Evolutionary conservation across 2,113 vertebrate genomes (phyloP), one percentile per base, ranked within the genome.

Genomic region (Hippolais icterina): DNA sequence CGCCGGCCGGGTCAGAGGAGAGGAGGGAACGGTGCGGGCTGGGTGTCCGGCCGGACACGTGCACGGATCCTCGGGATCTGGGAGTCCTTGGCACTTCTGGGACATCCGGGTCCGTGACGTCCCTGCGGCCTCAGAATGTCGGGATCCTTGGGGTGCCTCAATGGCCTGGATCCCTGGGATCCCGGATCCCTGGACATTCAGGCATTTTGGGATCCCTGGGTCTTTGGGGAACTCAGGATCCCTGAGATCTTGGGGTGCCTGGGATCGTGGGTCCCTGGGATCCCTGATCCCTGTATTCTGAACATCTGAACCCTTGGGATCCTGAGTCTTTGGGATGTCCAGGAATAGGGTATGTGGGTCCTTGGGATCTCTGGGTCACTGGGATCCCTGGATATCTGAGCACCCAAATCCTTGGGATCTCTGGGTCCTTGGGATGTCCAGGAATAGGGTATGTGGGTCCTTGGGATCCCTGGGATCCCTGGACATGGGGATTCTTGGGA

Each of bases 51-150:
- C n/a, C n/a, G n/a, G 25, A 20, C 49, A 53, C 11, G n/a, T 17
- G 54, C 28, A 21, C 13, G 54, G 52, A 3, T 29, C 12, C 33
- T 7, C 22, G 31, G 68, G 41, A 21, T 35, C 25, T 6, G 5
- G 0, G 44, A 5, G 2, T 7, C 17, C n/a, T 20, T 3, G n/a
- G 66, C 33, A 15, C 11, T 0, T 3, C 12, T 11, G 53, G 24
- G 29, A 44, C 5, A 0, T 1, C 66, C 2, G 42, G 24, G 7
- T 11, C 28, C 3, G 8, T 10, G 68, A 35, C 13, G 8, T 9
- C 1, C 3, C 25, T 0, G 7, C 0, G 21, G 4, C 8, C 77
- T 31, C 64, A 6, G 29, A 14, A 8, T 0, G n/a, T 6, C 2
- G 21, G 21, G 52, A 23, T 49, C 64, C n/a, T 12, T 6, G 61